These are phyloP conservation scores for Heliangelus exortis DNA, from an alignment of 2,797 vertebrate species.

Conservation along the genomic window DNA sequence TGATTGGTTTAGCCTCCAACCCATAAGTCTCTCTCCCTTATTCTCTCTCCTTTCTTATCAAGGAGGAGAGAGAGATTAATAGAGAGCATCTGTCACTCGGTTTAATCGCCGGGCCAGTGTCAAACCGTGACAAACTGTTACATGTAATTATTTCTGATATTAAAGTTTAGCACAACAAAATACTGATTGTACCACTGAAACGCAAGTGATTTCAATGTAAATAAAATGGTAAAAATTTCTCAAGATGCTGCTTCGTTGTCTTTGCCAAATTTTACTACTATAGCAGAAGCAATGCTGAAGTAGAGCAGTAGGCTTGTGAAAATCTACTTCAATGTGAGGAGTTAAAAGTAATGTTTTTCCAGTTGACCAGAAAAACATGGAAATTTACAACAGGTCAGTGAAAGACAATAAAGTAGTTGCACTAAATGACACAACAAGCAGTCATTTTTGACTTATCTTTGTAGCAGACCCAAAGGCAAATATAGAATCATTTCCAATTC, in stretches of 20 bases:
- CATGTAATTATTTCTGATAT: neutral
- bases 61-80: no score
- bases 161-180: neutral
- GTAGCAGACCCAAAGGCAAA: neutral
- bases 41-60: no score
- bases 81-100: no score
- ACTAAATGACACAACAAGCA: neutral
- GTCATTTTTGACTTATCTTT: neutral
- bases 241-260: neutral
- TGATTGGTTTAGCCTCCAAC: no score
- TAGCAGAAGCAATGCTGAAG: neutral
- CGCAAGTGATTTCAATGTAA: neutral
- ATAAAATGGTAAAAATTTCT: neutral
- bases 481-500: neutral
- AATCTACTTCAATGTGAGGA: neutral
- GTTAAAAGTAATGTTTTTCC: neutral
- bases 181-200: neutral
- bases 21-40: no score
- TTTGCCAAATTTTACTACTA: neutral
- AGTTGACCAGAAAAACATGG: neutral
- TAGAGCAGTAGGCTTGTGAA: neutral
- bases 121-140: no score
- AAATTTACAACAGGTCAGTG: neutral
- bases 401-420: neutral
- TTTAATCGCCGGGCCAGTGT: no score